These are phyloP conservation scores for Gymnoscelis rufifasciata DNA, from an alignment of 2,888 invertebrate genomes.

Conservation along the genomic window DNA sequence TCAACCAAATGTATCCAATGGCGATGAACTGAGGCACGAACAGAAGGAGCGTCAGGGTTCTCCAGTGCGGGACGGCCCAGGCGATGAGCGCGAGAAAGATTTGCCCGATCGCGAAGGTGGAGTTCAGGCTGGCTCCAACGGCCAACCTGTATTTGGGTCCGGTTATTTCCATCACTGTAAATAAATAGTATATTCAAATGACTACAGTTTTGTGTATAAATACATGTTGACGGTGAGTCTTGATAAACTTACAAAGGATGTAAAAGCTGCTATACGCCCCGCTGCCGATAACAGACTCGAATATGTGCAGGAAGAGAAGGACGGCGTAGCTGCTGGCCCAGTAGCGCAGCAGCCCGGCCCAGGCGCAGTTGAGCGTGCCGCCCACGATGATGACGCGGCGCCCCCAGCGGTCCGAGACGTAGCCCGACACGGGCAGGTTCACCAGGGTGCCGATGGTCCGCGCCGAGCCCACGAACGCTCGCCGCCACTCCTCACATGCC, in stretches of 20 bases:
- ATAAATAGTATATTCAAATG: constrained; percentile 53
- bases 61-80: constrained; percentile 84
- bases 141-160: constrained; percentile 84
- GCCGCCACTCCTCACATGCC: constrained; percentile 83
- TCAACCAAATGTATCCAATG: constrained; percentile 81
- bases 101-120: constrained; percentile 85
- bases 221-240: no score
- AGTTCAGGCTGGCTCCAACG: constrained; percentile 82
- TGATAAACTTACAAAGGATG: no score
- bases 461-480: constrained; percentile 84
- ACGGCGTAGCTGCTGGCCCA: constrained; percentile 76
- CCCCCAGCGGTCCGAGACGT: constrained; percentile 82
- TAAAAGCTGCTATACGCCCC: constrained; percentile 72
- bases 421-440: constrained; percentile 83
- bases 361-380: constrained; percentile 60
- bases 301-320: constrained; percentile 72
- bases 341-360: constrained; percentile 73
- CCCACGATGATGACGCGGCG: constrained; percentile 70
- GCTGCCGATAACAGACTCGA: constrained; percentile 73
- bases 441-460: constrained; percentile 84
- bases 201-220: no score
- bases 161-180: constrained; percentile 85
- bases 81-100: constrained; percentile 82
- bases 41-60: constrained; percentile 79
- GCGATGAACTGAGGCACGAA: constrained; percentile 84